A percentile compares a stretch with the other conserved stretches of the same genome.
phyloP scores from a whole-genome alignment of 2,888 invertebrate species.

The Drosophila sordidula region DNA sequence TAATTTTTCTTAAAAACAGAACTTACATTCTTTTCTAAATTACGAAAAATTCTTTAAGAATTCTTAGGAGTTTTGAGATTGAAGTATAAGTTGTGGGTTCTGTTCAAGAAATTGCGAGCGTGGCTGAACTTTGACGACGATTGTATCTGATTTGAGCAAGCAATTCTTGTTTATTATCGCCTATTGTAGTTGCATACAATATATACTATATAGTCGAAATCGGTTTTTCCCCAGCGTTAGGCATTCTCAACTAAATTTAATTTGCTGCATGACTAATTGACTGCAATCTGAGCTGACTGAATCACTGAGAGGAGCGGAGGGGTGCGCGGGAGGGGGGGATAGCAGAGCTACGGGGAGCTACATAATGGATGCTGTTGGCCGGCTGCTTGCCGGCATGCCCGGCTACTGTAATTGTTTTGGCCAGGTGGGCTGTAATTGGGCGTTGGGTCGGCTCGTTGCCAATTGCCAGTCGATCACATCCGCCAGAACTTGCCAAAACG shows the following conservation, averaged over 20 bases:
- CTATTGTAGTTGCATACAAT: neutral
- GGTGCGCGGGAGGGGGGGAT: too few relatives aligned
- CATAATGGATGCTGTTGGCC: neutral
- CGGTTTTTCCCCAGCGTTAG: conserved; percentile 15
- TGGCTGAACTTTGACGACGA: too few relatives aligned
- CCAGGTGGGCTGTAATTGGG: neutral
- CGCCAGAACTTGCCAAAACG: conserved; percentile 16
- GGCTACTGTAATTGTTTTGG: neutral
- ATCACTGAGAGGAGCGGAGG: neutral
- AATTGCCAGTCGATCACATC: neutral
- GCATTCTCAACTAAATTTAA: neutral
- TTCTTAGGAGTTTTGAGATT: too few relatives aligned
- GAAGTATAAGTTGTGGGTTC: too few relatives aligned
- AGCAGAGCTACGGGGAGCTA: neutral
- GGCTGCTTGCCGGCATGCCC: neutral
- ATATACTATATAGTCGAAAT: neutral
- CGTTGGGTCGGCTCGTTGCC: too few relatives aligned
- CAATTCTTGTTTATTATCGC: neutral
- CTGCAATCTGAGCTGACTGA: conserved; percentile 10
- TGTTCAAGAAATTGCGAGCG: too few relatives aligned
- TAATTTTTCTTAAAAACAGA: too few relatives aligned
- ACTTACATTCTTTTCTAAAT: too few relatives aligned
- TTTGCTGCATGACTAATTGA: conserved; percentile 38
- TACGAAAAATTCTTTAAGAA: too few relatives aligned
- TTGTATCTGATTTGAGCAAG: too few relatives aligned